phyloP scores from a whole-genome alignment of 2,888 invertebrate species.

The Callimorpha dominula region DNA sequence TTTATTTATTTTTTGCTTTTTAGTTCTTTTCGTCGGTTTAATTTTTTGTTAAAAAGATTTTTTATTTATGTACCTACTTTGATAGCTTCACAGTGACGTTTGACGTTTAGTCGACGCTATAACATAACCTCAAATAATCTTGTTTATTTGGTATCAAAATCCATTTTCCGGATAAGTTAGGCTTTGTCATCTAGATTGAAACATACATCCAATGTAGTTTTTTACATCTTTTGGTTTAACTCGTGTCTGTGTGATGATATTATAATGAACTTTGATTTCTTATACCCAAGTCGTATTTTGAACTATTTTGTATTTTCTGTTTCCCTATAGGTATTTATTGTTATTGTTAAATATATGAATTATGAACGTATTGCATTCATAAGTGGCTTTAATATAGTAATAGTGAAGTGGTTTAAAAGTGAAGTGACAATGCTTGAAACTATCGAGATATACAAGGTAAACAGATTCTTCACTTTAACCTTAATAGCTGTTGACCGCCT shows the following conservation, averaged over 20 bases:
- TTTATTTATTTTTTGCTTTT: too few relatives aligned
- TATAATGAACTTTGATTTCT: background rate
- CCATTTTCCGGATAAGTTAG: background rate
- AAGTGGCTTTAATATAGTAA: background rate
- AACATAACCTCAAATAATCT: constrained; percentile 51
- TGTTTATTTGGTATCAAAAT: constrained; percentile 52
- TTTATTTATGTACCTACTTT: background rate
- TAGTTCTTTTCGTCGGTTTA: too few relatives aligned
- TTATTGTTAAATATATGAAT: background rate
- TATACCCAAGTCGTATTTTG: background rate
- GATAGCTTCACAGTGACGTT: constrained; percentile 15
- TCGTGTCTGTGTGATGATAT: background rate
- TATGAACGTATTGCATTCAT: background rate
- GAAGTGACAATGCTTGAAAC: background rate
- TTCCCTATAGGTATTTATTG: background rate
- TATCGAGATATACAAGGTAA: constrained; percentile 1
- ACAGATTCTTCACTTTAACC: background rate
- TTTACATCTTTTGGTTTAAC: background rate
- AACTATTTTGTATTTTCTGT: background rate
- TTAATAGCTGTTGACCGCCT: background rate
- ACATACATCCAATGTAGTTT: background rate
- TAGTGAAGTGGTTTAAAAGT: constrained; percentile 1
- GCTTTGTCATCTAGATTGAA: background rate
- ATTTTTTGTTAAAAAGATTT: too few relatives aligned
- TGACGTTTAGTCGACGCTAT: constrained; percentile 61